Evolutionary conservation across 2,797 vertebrate species (phyloP).

Genomic region (Scomberomorus guttatus): DNA sequence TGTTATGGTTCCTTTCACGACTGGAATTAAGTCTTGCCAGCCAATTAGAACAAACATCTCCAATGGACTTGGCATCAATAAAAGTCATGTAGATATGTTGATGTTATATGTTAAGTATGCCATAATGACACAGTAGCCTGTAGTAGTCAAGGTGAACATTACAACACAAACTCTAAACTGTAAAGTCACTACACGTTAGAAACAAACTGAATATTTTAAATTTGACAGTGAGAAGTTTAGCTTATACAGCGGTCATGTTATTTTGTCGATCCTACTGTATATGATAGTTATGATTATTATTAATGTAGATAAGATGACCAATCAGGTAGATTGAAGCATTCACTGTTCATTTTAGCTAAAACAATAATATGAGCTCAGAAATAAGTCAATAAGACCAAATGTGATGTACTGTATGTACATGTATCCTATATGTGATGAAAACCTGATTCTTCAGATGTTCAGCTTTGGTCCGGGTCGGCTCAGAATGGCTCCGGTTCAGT

Average conservation of each 20-base stretch:
- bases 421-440: not conserved
- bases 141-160: not conserved
- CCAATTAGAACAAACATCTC: not conserved
- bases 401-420: not conserved
- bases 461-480: slow-evolving; percentile 8
- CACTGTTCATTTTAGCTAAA: not conserved
- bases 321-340: not conserved
- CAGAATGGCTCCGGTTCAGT: not conserved
- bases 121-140: too few species aligned
- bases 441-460: slow-evolving; percentile 49
- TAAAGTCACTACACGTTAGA: too few species aligned
- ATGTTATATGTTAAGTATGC: too few species aligned
- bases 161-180: not conserved
- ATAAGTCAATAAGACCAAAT: not conserved
- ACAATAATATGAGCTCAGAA: not conserved
- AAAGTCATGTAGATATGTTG: too few species aligned
- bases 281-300: not conserved
- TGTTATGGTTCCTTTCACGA: too few species aligned
- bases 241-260: too few species aligned
- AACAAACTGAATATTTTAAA: too few species aligned
- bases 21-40: too few species aligned
- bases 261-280: not conserved
- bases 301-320: not conserved
- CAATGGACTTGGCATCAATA: not conserved
- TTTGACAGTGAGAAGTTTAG: too few species aligned